Conservation (phyloP, 2,113 vertebrate species). For the Menura novaehollandiae region DNA sequence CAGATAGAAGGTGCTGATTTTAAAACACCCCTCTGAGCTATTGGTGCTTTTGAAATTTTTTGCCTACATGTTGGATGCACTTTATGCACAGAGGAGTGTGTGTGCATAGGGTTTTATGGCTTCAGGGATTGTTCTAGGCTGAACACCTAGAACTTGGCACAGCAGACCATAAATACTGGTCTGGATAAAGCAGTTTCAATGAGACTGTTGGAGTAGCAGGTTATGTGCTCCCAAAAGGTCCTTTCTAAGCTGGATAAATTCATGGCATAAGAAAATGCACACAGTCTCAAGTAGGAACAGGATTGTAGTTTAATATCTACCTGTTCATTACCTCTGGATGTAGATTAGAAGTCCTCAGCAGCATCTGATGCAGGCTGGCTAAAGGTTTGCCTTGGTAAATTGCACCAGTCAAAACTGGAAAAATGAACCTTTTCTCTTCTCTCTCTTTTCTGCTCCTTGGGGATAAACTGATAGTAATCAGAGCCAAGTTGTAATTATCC, state of each 20-base stretch:
- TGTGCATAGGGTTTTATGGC: neutral
- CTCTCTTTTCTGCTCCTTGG: neutral
- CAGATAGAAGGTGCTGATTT: neutral
- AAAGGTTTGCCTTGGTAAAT: neutral
- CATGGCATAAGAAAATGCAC: neutral
- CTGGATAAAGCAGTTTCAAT: neutral
- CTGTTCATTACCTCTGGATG: neutral
- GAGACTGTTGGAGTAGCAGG: neutral
- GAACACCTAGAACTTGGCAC: neutral
- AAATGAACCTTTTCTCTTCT: neutral
- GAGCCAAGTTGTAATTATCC: neutral
- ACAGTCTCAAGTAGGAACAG: neutral
- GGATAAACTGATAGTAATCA: neutral
- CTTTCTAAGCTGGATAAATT: neutral
- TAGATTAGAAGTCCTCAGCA: neutral
- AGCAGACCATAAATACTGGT: neutral
- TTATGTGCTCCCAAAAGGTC: neutral
- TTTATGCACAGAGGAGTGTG: neutral
- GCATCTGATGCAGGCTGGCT: neutral
- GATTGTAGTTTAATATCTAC: neutral
- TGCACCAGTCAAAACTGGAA: neutral
- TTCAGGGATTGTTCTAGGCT: neutral
- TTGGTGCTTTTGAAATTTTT: neutral
- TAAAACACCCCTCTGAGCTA: neutral
- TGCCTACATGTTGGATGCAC: neutral